phyloP scores from a whole-genome alignment of 2,113 vertebrate genomes.

The Triplophysa dalaica region DNA sequence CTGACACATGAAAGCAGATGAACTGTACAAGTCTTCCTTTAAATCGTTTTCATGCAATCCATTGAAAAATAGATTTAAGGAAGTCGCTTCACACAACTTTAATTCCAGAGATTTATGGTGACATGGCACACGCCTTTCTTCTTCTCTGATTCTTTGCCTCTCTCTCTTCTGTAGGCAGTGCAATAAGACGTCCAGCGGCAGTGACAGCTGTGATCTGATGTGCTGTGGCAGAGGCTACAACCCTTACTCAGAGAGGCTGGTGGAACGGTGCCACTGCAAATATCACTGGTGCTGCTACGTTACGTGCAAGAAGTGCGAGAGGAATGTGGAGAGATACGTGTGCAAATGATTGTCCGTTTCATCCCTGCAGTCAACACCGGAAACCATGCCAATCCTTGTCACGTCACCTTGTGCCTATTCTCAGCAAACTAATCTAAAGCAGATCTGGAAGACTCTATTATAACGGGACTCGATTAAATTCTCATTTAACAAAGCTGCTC shows the following conservation, averaged over 20 bases:
- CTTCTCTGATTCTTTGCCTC: background rate
- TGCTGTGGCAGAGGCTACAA: slow-evolving; percentile 98
- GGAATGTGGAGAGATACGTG: slow-evolving; percentile 91
- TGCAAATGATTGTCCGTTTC: slow-evolving; percentile 84
- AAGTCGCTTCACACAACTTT: no score
- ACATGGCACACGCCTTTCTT: background rate
- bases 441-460: slow-evolving; percentile 11
- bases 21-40: no score
- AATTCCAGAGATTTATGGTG: no score
- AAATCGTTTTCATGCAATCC: no score
- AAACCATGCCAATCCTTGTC: background rate
- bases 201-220: slow-evolving; percentile 98
- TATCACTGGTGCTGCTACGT: slow-evolving; percentile 99
- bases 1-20: no score
- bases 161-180: slow-evolving; percentile 81
- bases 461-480: background rate
- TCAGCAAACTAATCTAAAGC: slow-evolving; percentile 13
- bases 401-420: slow-evolving; percentile 5
- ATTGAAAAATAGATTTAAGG: no score
- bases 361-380: background rate
- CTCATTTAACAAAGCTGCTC: background rate
- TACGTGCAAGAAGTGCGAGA: slow-evolving; percentile 94
- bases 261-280: slow-evolving; percentile 96
- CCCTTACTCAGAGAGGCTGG: slow-evolving; percentile 93
- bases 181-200: slow-evolving; percentile 94